Evolutionary conservation across 2,113 vertebrate genomes (phyloP).

Genomic region (Noctilio leporinus): DNA sequence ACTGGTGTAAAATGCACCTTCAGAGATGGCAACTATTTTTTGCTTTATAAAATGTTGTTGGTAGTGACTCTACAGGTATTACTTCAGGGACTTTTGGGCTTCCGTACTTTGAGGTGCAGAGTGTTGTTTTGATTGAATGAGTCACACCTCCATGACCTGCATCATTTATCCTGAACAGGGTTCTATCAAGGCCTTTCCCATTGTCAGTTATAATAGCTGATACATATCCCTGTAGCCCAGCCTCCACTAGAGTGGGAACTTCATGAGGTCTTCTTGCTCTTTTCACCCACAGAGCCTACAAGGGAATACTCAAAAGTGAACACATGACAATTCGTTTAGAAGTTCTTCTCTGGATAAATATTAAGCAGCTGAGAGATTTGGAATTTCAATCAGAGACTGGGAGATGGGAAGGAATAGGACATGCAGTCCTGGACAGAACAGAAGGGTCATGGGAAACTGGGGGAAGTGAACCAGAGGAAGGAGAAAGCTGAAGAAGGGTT

Average conservation of each 20-base stretch:
- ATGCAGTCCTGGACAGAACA: not conserved
- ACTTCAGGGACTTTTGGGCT: not conserved
- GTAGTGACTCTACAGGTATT: not conserved
- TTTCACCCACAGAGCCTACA: not conserved
- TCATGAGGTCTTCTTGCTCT: not conserved
- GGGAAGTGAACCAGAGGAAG: not conserved
- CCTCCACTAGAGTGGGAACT: not conserved
- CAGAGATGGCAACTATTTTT: not conserved
- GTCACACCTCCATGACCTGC: not conserved
- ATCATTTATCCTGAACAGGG: not conserved
- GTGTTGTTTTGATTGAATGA: not conserved
- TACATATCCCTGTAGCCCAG: not conserved
- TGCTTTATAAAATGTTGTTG: not conserved
- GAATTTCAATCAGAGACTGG: not conserved
- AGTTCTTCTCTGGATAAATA: not conserved
- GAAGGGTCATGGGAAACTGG: not conserved
- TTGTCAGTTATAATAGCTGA: not conserved
- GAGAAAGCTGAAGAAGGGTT: no score
- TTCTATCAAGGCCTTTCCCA: not conserved
- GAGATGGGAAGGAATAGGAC: not conserved
- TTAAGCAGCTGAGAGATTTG: not conserved
- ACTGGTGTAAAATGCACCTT: not conserved
- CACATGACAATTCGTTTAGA: not conserved
- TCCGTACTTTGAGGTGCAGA: not conserved
- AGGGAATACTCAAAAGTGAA: not conserved